Evolutionary conservation across 92 coral and sea anemone species (phyloP).

Genomic region (Bergia puertoricense): DNA sequence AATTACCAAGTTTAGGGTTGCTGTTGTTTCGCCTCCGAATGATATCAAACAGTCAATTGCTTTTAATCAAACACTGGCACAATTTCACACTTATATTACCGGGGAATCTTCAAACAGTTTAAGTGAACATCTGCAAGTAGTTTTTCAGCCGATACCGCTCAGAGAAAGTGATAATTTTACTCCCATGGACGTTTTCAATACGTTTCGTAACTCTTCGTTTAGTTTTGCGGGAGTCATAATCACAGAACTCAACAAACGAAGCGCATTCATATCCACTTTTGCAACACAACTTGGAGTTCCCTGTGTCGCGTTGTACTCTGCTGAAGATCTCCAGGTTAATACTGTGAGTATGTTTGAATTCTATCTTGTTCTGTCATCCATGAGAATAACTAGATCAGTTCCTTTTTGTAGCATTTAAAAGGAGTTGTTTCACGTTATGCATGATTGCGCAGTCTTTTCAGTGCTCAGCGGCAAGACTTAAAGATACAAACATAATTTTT

Average conservation of each 20-base stretch:
- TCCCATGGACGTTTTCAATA: not conserved
- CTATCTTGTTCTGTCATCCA: too few relatives aligned
- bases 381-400: too few relatives aligned
- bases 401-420: too few relatives aligned
- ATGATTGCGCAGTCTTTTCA: too few relatives aligned
- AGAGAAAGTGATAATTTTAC: not conserved
- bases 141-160: not conserved
- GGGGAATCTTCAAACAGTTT: not conserved
- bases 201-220: not conserved
- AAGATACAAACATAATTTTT: too few relatives aligned
- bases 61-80: not conserved
- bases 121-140: not conserved
- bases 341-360: not conserved
- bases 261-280: not conserved
- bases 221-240: not conserved
- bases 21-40: not conserved
- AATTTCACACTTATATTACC: not conserved
- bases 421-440: too few relatives aligned
- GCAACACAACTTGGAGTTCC: conserved; percentile 7
- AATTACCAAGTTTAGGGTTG: not conserved
- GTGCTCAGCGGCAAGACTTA: too few relatives aligned
- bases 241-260: not conserved
- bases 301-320: not conserved
- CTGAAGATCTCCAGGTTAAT: not conserved
- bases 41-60: not conserved